These are phyloP conservation scores for Nansenia antarctica DNA, from an alignment of 2,113 vertebrate genomes.

Conservation along the genomic window DNA sequence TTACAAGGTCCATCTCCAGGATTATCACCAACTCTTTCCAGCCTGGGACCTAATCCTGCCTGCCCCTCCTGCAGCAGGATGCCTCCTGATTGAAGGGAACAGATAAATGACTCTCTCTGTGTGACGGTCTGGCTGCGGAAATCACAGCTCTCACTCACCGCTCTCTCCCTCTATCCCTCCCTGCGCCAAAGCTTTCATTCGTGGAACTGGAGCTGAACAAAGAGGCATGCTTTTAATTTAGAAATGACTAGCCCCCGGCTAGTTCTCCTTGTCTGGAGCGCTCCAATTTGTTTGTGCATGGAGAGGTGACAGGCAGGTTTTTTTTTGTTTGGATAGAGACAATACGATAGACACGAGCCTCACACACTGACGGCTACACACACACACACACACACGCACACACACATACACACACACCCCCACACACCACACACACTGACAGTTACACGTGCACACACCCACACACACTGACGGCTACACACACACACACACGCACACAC, in stretches of 20 bases:
- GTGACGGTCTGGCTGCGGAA: conserved; percentile 58
- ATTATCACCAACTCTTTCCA: conserved; percentile 24
- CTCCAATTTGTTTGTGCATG: conserved; percentile 56
- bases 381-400: conserved; percentile 39
- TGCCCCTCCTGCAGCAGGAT: conserved; percentile 57
- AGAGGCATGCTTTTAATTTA: conserved; percentile 65
- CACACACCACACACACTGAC: too few species aligned
- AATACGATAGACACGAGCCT: too few species aligned
- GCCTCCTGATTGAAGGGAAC: conserved; percentile 65
- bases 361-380: conserved; percentile 38
- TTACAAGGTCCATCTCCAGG: neutral
- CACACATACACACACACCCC: conserved; percentile 35
- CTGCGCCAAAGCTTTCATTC: conserved; percentile 44
- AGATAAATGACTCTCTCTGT: conserved; percentile 57
- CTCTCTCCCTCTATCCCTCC: conserved; percentile 30
- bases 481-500: neutral
- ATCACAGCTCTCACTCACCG: conserved; percentile 46
- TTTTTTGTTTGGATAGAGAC: conserved; percentile 55
- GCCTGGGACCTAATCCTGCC: conserved; percentile 60
- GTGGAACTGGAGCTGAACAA: conserved; percentile 58
- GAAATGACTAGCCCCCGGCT: conserved; percentile 59
- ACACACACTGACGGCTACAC: neutral
- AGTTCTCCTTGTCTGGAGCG: conserved; percentile 50
- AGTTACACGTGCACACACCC: neutral
- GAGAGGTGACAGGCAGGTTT: conserved; percentile 41